Evolutionary conservation across 2,888 invertebrate species (phyloP), one percentile per base, ranked within the genome.

Genomic region (Lepidonotus clava): DNA sequence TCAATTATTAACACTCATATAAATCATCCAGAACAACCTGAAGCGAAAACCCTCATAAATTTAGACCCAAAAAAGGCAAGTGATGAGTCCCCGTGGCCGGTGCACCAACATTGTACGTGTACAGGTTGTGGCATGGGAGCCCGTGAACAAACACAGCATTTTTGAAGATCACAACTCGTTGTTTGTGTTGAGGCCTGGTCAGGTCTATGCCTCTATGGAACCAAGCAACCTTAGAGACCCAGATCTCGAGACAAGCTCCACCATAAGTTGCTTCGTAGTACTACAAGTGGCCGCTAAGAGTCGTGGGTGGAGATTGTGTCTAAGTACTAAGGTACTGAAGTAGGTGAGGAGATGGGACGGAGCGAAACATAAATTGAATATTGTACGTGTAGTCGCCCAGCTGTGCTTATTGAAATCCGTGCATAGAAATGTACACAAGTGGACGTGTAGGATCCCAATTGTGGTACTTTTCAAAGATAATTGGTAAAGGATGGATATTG

Each of bases 81-180:
- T n/a, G n/a, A n/a, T n/a, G n/a, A 28, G 24, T 61, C 28, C 28
- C 8, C 11, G 28, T 24, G 61, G 28, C 28, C 11, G 61, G 56
- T 56, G 56, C n/a, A n/a, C n/a, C n/a, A n/a, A n/a, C n/a, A n/a
- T 61, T 24, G 61, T 61, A 61, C n/a, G 61, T 61, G 61, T 61
- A 24, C 61, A 61, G 28, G n/a, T 61, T n/a, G 61, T 61, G 61
- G n/a, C 28, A 14, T 24, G 2, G 61, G 61, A 61, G 61, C 61
- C 28, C 28, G 24, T 61, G 28, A 61, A 61, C 61, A 61, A 61
- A 61, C 61, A 61, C 61, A 28, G 24, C 61, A 61, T 8, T 61
- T 61, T 61, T 61, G 61, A 61, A 61, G 61, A 61, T 61, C 61
- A 61, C 61, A 61, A 61, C 61, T 61, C 61, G 61, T 61, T 61